These are phyloP conservation scores for Drosophila bocki DNA, from an alignment of 1,140 invertebrate species.

Conservation along the genomic window DNA sequence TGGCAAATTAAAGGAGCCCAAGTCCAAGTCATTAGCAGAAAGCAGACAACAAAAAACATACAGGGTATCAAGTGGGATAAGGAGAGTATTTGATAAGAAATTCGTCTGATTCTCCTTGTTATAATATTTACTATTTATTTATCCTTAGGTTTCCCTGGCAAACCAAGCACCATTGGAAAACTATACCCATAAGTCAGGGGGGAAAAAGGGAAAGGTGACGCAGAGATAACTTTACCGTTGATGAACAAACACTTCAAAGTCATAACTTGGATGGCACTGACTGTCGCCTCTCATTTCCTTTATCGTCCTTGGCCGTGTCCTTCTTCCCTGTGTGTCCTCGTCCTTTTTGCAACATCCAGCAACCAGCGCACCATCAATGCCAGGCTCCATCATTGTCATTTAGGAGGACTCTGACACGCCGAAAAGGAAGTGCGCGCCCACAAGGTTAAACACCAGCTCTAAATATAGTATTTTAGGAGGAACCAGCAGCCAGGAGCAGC, in stretches of 20 bases:
- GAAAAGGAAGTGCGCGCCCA: constrained; percentile 35
- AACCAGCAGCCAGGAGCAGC: not conserved
- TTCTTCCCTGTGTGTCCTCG: constrained; percentile 20
- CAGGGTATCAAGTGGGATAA: not conserved
- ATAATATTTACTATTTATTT: constrained; percentile 10
- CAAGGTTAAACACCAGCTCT: constrained; percentile 41
- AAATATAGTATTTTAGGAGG: constrained; percentile 22
- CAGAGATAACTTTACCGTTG: constrained; percentile 33
- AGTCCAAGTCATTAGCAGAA: constrained; percentile 58
- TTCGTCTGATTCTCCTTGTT: not conserved
- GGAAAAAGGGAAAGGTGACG: not conserved
- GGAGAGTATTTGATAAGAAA: not conserved
- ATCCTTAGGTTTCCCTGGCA: not conserved
- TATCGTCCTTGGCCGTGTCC: constrained; percentile 47
- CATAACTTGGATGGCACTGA: constrained; percentile 61
- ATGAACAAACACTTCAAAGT: constrained; percentile 61
- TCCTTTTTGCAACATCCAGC: constrained; percentile 12
- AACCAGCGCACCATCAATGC: constrained; percentile 48
- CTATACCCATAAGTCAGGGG: not conserved
- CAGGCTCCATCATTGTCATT: constrained; percentile 72
- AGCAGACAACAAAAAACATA: constrained; percentile 3
- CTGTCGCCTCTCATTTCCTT: constrained; percentile 48
- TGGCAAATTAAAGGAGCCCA: constrained; percentile 60
- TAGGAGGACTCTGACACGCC: constrained; percentile 23
- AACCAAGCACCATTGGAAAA: not conserved